Evolutionary conservation across 1,140 invertebrate species (phyloP).

Genomic region (Tribolium madens): DNA sequence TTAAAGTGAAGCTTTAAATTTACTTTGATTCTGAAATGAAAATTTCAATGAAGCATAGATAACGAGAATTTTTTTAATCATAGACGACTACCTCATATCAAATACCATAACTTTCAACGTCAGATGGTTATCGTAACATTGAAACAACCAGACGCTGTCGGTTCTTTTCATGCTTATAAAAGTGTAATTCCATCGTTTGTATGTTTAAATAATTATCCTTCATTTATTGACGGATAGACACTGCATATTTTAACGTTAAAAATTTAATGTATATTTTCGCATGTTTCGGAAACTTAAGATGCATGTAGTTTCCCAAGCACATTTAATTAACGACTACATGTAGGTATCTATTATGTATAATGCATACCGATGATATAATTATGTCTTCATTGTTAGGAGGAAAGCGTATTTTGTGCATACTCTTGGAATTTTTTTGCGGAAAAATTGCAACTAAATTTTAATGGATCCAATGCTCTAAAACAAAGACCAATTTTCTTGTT

Average conservation of each 20-base stretch:
- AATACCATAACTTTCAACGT: neutral
- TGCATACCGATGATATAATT: neutral
- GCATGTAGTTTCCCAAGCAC: neutral
- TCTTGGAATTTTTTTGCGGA: too few relatives aligned
- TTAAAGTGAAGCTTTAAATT: too few relatives aligned
- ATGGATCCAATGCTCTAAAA: too few relatives aligned
- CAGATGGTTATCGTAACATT: neutral
- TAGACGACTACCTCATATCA: neutral
- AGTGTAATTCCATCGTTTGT: neutral
- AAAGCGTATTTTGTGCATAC: neutral
- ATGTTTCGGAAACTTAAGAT: neutral
- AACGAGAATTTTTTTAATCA: neutral
- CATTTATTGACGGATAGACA: neutral
- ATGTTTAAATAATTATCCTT: neutral
- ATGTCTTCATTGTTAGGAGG: conserved; percentile 1
- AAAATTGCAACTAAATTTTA: too few relatives aligned
- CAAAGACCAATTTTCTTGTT: too few relatives aligned
- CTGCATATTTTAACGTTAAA: neutral
- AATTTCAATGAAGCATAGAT: neutral
- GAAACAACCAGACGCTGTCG: neutral
- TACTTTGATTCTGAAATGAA: too few relatives aligned
- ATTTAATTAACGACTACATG: neutral
- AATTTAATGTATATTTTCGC: neutral
- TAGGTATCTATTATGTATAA: neutral
- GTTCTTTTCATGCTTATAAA: neutral